A percentile compares a stretch with the other conserved stretches of the same genome.
phyloP scores from a whole-genome alignment of 92 coral and sea anemone species.

The Micromussa lordhowensis region DNA sequence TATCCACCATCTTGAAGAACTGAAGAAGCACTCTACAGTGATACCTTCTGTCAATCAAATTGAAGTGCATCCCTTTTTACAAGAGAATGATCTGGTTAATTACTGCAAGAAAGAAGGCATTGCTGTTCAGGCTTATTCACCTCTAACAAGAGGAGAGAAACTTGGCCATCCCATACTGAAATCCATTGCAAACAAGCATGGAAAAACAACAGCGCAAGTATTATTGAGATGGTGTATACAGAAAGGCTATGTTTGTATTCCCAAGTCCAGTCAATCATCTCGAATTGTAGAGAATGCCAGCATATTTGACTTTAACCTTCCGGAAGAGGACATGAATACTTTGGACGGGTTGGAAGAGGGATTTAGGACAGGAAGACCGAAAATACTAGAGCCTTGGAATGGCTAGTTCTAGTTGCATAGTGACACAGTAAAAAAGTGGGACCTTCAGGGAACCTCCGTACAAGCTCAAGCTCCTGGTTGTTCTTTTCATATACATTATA shows the following conservation, averaged over 20 bases:
- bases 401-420: constrained; percentile 48
- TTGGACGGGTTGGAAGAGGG: constrained; percentile 88
- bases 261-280: constrained; percentile 78
- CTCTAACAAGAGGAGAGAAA: constrained; percentile 88
- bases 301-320: constrained; percentile 84
- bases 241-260: constrained; percentile 85
- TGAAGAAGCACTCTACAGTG: constrained; percentile 72
- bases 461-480: too few relatives aligned
- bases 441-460: too few relatives aligned
- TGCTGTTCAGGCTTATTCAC: constrained; percentile 92
- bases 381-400: constrained; percentile 87
- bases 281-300: constrained; percentile 86
- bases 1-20: constrained; percentile 90
- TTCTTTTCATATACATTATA: too few relatives aligned
- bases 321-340: constrained; percentile 67
- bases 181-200: constrained; percentile 58
- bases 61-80: constrained; percentile 93
- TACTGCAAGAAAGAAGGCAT: constrained; percentile 82
- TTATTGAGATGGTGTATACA: constrained; percentile 90
- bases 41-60: constrained; percentile 95
- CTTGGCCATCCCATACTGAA: constrained; percentile 71
- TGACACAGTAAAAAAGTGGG: too few relatives aligned
- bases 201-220: constrained; percentile 82
- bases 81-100: constrained; percentile 72
- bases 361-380: constrained; percentile 89